These are phyloP conservation scores for Tenthredo distinguenda DNA, from an alignment of 2,888 invertebrate species.

Conservation along the genomic window DNA sequence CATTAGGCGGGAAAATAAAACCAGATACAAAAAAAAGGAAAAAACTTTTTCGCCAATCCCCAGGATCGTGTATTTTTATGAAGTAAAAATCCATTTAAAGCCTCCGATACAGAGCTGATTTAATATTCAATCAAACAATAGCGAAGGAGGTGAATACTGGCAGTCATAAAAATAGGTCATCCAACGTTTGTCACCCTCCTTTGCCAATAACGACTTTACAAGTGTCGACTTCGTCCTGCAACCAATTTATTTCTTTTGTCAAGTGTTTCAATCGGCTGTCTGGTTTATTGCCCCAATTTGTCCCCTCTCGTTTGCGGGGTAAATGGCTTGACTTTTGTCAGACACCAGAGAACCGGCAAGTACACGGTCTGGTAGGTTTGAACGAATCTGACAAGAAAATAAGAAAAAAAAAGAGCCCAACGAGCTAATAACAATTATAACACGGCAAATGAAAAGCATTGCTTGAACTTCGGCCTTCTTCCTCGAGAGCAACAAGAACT, in stretches of 20 bases:
- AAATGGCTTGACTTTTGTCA: background rate
- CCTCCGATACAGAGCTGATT: background rate
- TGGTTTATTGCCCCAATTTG: slow-evolving; percentile 18
- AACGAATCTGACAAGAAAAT: background rate
- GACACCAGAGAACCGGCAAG: background rate
- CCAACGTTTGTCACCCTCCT: background rate
- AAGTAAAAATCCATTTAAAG: background rate
- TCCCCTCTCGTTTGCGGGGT: slow-evolving; percentile 10
- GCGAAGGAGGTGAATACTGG: background rate
- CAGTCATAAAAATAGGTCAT: background rate
- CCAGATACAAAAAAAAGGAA: background rate
- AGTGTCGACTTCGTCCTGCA: background rate
- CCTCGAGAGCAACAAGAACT: background rate
- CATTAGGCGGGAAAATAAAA: background rate
- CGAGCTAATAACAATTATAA: background rate
- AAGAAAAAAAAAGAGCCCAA: background rate
- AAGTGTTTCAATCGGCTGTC: background rate
- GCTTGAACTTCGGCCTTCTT: background rate
- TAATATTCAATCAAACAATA: background rate
- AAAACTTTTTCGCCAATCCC: background rate
- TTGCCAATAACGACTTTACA: background rate
- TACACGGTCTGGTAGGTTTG: background rate
- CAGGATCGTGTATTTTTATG: no score
- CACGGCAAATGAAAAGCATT: background rate
- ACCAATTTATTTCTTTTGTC: slow-evolving; percentile 12